phyloP scores from a whole-genome alignment of 2,888 invertebrate species.

The Orgyia antiqua region DNA sequence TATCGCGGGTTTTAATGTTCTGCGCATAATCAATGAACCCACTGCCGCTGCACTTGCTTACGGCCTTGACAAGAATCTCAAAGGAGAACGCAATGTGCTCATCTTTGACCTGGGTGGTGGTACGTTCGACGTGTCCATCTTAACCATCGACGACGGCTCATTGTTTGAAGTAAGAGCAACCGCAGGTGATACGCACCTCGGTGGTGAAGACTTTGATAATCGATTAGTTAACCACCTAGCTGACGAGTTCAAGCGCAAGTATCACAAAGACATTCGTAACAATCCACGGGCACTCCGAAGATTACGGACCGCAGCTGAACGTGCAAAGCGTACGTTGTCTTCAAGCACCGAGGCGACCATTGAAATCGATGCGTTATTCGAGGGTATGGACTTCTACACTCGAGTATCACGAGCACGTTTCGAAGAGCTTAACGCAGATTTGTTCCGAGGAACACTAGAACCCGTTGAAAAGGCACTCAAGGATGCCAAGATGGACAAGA shows the following conservation, averaged over 20 bases:
- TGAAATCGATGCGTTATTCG: conserved; percentile 86
- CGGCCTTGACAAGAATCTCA: conserved; percentile 86
- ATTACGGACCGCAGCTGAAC: conserved; percentile 85
- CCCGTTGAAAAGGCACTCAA: conserved; percentile 86
- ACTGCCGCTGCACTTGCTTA: conserved; percentile 92
- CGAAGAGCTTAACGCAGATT: conserved; percentile 84
- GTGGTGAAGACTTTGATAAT: conserved; percentile 86
- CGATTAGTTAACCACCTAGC: conserved; percentile 82
- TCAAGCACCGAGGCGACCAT: conserved; percentile 86
- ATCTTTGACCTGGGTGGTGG: conserved; percentile 89
- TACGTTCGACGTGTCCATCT: conserved; percentile 94
- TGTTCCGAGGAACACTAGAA: conserved; percentile 83
- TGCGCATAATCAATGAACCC: conserved; percentile 85
- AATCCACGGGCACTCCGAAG: conserved; percentile 84
- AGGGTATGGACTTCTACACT: conserved; percentile 83
- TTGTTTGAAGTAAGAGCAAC: conserved; percentile 89
- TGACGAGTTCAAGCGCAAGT: conserved; percentile 86
- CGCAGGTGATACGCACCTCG: conserved; percentile 88
- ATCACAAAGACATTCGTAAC: conserved; percentile 81
- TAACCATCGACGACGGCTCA: conserved; percentile 92
- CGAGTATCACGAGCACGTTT: conserved; percentile 86
- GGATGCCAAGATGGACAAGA: conserved; percentile 88
- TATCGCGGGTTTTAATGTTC: conserved; percentile 90
- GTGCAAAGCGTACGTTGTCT: conserved; percentile 86
- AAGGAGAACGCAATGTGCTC: conserved; percentile 84